Evolutionary conservation across 2,888 invertebrate genomes (phyloP).

Genomic region (Gymnosoma rotundatum): DNA sequence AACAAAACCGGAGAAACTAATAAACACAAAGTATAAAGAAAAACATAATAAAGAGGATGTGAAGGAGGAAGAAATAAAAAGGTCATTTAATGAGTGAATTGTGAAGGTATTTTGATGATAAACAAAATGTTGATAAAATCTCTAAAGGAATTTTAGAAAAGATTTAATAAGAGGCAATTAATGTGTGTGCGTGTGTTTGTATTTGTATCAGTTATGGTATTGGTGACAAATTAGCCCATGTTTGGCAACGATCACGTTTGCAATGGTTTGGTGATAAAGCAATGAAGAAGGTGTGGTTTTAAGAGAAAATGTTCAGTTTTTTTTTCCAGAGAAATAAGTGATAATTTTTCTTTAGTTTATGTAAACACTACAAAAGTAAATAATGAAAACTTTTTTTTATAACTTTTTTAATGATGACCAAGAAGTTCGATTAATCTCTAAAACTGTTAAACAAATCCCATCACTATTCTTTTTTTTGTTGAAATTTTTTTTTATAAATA

Average conservation of each 20-base stretch:
- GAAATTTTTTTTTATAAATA: neutral
- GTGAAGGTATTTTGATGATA: slow-evolving; percentile 23
- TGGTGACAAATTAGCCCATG: neutral
- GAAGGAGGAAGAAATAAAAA: slow-evolving; percentile 24
- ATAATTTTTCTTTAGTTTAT: no score
- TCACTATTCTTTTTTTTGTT: neutral
- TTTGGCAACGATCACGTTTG: neutral
- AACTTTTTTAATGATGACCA: no score
- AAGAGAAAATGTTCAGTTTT: no score
- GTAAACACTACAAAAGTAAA: no score
- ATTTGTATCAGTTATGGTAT: neutral
- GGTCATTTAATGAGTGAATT: slow-evolving; percentile 56
- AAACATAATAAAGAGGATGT: neutral
- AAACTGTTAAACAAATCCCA: no score
- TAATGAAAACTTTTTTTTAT: no score
- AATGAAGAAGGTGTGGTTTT: no score
- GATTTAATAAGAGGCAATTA: slow-evolving; percentile 4
- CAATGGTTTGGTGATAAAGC: no score
- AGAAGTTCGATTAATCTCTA: no score
- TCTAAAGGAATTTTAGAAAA: slow-evolving; percentile 19
- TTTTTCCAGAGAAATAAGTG: no score
- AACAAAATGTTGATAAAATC: slow-evolving; percentile 13
- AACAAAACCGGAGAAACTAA: slow-evolving; percentile 41
- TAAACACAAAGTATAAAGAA: neutral
- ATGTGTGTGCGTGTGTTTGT: neutral